phyloP scores from a whole-genome alignment of 2,888 invertebrate species.

The Nysson spinosus region DNA sequence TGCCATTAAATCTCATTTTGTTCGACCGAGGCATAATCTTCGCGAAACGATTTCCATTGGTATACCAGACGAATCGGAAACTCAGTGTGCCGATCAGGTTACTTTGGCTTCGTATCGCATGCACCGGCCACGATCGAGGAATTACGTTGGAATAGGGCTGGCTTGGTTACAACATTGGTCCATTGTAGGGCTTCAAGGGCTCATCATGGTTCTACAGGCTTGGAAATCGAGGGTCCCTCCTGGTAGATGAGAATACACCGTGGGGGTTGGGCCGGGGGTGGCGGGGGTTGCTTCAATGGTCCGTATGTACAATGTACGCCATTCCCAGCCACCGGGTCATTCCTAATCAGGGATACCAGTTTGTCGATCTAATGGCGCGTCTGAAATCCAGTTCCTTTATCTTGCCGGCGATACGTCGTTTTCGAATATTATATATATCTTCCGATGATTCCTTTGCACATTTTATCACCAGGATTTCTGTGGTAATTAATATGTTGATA shows the following conservation, averaged over 20 bases:
- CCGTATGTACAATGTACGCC: constrained; percentile 48
- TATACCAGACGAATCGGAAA: constrained; percentile 33
- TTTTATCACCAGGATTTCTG: background rate
- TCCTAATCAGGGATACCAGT: constrained; percentile 53
- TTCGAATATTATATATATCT: no score
- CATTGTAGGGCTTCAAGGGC: constrained; percentile 65
- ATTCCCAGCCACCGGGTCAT: constrained; percentile 55
- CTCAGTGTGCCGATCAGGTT: constrained; percentile 39
- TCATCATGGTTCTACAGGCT: constrained; percentile 49
- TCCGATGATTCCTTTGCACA: background rate
- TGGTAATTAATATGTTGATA: background rate
- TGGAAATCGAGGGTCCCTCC: constrained; percentile 44
- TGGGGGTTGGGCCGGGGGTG: background rate
- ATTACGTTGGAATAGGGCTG: constrained; percentile 49
- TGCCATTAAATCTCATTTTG: background rate
- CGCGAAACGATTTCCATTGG: constrained; percentile 5
- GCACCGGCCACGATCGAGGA: constrained; percentile 41
- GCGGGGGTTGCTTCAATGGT: constrained; percentile 37
- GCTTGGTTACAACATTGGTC: constrained; percentile 49
- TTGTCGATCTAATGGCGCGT: constrained; percentile 51
- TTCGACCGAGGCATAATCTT: background rate
- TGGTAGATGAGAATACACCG: constrained; percentile 19
- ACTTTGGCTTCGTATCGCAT: constrained; percentile 63
- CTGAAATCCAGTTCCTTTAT: constrained; percentile 32
- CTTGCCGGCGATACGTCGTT: background rate